Percentiles rank a stretch among this genome's conserved stretches.
These are phyloP conservation scores for Falco concolor DNA, from an alignment of 2,797 vertebrate species.

Conservation along the genomic window DNA sequence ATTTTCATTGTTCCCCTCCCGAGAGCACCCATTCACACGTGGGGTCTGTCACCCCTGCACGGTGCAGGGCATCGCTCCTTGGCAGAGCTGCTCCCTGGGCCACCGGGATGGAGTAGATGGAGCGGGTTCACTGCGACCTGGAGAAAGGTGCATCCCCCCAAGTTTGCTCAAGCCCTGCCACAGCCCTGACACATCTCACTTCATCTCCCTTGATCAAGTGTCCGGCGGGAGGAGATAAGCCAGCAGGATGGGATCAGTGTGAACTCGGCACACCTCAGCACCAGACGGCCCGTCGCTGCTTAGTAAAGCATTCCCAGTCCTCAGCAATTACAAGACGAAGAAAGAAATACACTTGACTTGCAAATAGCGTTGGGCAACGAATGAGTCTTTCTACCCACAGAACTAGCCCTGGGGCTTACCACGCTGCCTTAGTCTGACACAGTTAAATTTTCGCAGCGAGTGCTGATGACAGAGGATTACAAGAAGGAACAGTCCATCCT, in stretches of 20 bases:
- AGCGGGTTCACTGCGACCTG: fast-evolving
- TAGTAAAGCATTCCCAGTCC: not conserved
- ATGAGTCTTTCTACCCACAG: not conserved
- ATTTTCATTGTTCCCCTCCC: not conserved
- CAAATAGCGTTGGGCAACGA: conserved; percentile 2
- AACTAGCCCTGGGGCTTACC: not conserved
- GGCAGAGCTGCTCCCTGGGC: not conserved
- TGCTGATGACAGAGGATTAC: not conserved
- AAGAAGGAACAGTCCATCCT: conserved; percentile 5
- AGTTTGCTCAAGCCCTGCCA: fast-evolving
- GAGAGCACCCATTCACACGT: fast-evolving
- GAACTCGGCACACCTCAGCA: not conserved
- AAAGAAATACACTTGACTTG: conserved; percentile 16
- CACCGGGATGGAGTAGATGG: fast-evolving
- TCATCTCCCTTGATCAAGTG: fast-evolving
- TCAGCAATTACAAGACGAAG: not conserved
- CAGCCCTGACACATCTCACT: not conserved
- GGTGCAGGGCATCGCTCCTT: fast-evolving
- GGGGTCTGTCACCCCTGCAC: not conserved
- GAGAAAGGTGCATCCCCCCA: not conserved
- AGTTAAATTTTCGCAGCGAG: not conserved
- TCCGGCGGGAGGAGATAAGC: not conserved
- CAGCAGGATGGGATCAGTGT: not conserved
- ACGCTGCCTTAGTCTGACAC: not conserved
- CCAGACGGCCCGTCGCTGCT: not conserved